Conservation (phyloP, 1,140 invertebrate genomes). For the Lordiphosa mommai region DNA sequence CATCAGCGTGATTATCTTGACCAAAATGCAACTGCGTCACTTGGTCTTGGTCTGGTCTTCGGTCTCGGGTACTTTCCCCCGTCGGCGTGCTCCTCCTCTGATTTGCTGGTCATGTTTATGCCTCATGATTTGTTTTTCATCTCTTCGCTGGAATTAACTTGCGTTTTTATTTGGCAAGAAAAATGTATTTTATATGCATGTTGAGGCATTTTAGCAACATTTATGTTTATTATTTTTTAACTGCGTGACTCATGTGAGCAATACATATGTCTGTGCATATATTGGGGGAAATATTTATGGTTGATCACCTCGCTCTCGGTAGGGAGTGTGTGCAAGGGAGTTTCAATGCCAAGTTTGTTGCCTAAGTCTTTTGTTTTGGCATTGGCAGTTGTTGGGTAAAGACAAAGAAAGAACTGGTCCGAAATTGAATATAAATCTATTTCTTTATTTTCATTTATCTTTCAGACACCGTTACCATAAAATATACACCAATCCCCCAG, state of each 20-base stretch:
- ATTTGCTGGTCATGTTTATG: constrained; percentile 49
- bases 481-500: too few species aligned
- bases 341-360: constrained; percentile 56
- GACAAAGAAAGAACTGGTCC: too few species aligned
- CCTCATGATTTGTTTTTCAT: constrained; percentile 60
- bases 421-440: too few species aligned
- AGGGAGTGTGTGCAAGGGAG: neutral
- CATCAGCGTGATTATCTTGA: constrained; percentile 45
- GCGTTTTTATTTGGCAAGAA: constrained; percentile 41
- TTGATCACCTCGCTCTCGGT: constrained; percentile 4
- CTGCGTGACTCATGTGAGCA: constrained; percentile 45
- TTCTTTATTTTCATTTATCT: too few species aligned
- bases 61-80: constrained; percentile 18
- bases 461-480: too few species aligned
- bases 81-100: constrained; percentile 8
- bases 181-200: constrained; percentile 47
- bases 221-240: constrained; percentile 10
- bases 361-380: constrained; percentile 62
- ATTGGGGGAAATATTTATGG: neutral
- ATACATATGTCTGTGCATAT: constrained; percentile 1
- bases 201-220: constrained; percentile 14
- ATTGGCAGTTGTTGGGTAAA: too few species aligned
- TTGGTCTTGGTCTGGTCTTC: constrained; percentile 15
- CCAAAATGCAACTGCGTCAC: constrained; percentile 68
- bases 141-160: constrained; percentile 55